These are phyloP conservation scores for Caretta caretta DNA, from an alignment of 2,113 vertebrate genomes.

Conservation along the genomic window DNA sequence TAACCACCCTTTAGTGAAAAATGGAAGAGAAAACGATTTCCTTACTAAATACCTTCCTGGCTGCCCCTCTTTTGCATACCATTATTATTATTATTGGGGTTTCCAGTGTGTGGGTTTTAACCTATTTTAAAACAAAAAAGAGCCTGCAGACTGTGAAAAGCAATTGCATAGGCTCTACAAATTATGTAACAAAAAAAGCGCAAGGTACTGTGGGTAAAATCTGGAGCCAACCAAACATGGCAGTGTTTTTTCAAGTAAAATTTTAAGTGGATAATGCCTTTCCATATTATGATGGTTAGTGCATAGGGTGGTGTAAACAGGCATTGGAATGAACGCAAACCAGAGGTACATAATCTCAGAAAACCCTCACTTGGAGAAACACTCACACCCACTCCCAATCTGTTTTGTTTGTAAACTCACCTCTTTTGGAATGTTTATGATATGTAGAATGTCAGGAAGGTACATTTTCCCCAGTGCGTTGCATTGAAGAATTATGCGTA, in stretches of 20 bases:
- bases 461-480: background rate
- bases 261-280: background rate
- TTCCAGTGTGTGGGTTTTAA: background rate
- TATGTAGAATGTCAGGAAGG: background rate
- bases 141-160: background rate
- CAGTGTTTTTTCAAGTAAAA: background rate
- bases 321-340: background rate
- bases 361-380: background rate
- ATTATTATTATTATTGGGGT: background rate
- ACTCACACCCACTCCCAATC: accelerated
- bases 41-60: background rate
- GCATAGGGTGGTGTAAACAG: background rate
- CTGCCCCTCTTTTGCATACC: background rate
- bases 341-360: background rate
- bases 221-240: background rate
- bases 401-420: accelerated
- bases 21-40: background rate
- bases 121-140: background rate
- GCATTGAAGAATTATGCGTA: background rate
- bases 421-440: background rate
- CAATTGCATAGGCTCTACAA: background rate
- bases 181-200: background rate
- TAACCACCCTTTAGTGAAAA: background rate
- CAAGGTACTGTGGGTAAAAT: background rate
- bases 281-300: background rate